phyloP scores from a whole-genome alignment of 1,140 invertebrate genomes.

The Chymomyza costata region DNA sequence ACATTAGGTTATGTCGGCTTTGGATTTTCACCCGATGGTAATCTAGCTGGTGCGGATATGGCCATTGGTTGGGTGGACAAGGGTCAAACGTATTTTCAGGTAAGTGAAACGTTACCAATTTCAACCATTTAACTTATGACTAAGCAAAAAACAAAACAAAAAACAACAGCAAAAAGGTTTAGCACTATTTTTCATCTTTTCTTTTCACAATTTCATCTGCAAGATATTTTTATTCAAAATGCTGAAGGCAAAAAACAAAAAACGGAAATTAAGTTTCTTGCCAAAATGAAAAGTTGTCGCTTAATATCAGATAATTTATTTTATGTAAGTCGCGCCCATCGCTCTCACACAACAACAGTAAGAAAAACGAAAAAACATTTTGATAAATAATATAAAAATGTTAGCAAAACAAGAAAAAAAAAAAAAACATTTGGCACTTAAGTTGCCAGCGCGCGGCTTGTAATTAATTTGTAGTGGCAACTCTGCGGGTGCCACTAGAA shows the following conservation, averaged over 20 bases:
- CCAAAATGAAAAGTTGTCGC: slow-evolving; percentile 71
- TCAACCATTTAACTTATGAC: not conserved
- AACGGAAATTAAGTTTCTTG: slow-evolving; percentile 65
- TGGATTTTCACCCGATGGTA: slow-evolving; percentile 85
- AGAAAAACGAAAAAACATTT: slow-evolving; percentile 56
- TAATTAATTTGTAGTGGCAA: slow-evolving; percentile 57
- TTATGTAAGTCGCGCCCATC: slow-evolving; percentile 39
- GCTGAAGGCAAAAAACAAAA: no score
- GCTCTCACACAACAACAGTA: no score
- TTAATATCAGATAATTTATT: slow-evolving; percentile 70
- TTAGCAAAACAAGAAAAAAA: slow-evolving; percentile 54
- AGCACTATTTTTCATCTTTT: slow-evolving; percentile 48
- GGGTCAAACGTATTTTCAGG: slow-evolving; percentile 83
- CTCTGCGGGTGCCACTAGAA: no score
- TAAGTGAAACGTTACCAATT: slow-evolving; percentile 72
- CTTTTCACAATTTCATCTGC: slow-evolving; percentile 62
- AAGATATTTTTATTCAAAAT: no score
- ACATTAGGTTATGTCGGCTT: slow-evolving; percentile 88
- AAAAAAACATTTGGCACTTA: slow-evolving; percentile 67
- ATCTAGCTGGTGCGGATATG: slow-evolving; percentile 82
- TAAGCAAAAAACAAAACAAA: not conserved
- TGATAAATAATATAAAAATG: slow-evolving; percentile 58
- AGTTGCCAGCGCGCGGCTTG: slow-evolving; percentile 39
- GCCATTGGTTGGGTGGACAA: slow-evolving; percentile 85
- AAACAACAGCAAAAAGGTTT: not conserved